Evolutionary conservation across 2,797 vertebrate species (phyloP), one percentile per base, ranked within the genome.

Genomic region (Amphiprion clarkii): DNA sequence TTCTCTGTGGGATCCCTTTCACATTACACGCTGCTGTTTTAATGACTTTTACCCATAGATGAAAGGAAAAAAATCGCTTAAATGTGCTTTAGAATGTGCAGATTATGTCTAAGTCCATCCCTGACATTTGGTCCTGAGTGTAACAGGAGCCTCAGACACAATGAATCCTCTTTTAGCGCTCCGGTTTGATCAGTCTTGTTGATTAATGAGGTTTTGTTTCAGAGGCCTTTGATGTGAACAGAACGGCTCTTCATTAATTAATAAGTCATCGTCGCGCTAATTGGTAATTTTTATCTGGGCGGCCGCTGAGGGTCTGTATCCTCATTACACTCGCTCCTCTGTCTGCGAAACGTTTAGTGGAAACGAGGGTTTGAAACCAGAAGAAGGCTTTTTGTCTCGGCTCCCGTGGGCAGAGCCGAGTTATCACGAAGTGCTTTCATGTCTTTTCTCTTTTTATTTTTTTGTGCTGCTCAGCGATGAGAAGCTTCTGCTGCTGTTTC

Each of bases 201-300:
- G 53, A 69, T 82, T 71, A 72, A 74, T 71, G n/a, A 42, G 57
- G 6, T 68, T 55, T 57, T n/a, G 25, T 66, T 75, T 39, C 39
- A 57, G 55, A 58, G n/a, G 51, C 60, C 80, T 80, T 82, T 80
- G 76, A 82, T 76, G 61, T 36, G 27, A 71, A 64, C 5, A 13
- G 13, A 64, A 2, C 60, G 11, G 36, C 54, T 59, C 68, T 29
- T 65, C 42, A 46, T 78, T 76, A 57, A 81, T 81, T 76, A 74
- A 71, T 80, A 71, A 80, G n/a, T 72, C 69, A 51, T 52, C 55
- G 64, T 63, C 17, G 33, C 1, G 21, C 69, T 81, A 70, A 83
- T 81, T 76, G 65, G 29, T 66, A 0, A 21, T 74, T 80, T 83
- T 31, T 54, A 66, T 71, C 40, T 23, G 0, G 8, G 69, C 46